These are phyloP conservation scores for Donacobius atricapilla DNA, from an alignment of 2,113 vertebrate genomes.

Conservation along the genomic window DNA sequence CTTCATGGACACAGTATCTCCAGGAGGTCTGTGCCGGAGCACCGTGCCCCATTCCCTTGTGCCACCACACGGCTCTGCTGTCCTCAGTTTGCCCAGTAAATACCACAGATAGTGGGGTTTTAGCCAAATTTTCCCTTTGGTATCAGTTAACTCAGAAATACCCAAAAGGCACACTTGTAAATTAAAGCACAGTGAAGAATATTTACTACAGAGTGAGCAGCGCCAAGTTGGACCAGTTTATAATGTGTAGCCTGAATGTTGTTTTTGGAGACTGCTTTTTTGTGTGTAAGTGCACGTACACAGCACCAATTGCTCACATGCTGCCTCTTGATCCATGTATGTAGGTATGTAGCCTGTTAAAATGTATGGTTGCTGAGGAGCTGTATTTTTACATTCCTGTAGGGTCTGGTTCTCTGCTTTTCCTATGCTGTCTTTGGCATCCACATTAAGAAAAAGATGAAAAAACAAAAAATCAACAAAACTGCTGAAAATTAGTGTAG, in stretches of 20 bases:
- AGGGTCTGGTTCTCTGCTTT: slow-evolving; percentile 16
- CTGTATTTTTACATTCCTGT: slow-evolving; percentile 21
- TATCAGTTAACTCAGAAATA: slow-evolving; percentile 8
- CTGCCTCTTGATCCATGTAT: background rate
- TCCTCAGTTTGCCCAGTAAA: background rate
- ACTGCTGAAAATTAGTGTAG: background rate
- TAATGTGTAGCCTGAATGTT: slow-evolving; percentile 3
- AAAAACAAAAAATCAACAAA: background rate
- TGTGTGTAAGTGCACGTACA: background rate
- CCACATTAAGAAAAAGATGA: slow-evolving; percentile 5
- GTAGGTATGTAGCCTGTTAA: background rate
- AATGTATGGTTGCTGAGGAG: background rate
- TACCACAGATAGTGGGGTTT: background rate
- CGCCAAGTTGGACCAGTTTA: background rate
- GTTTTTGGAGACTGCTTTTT: slow-evolving; percentile 17
- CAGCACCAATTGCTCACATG: background rate
- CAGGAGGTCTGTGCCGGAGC: background rate
- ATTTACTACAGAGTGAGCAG: background rate
- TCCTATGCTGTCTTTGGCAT: slow-evolving; percentile 50
- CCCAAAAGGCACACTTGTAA: background rate
- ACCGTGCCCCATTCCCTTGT: background rate
- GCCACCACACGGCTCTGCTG: background rate
- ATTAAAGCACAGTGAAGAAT: background rate
- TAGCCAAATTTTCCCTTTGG: background rate
- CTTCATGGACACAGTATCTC: background rate